Evolutionary conservation across 2,888 invertebrate genomes (phyloP).

Genomic region (Epirrita christyi): DNA sequence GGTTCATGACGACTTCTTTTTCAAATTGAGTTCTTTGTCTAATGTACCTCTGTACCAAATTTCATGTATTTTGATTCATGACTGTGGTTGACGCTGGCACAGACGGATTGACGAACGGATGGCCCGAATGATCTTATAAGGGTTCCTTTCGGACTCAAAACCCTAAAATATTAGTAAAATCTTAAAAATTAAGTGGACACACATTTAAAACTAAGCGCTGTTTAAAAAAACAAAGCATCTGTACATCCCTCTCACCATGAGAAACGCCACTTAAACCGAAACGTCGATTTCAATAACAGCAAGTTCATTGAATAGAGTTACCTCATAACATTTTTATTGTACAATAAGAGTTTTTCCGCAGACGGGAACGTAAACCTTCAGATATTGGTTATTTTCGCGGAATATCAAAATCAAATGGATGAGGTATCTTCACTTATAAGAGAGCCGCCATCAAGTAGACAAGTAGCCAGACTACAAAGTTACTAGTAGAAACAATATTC

Average conservation of each 20-base stretch:
- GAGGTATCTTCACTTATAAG: constrained; percentile 22
- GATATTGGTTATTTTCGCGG: constrained; percentile 64
- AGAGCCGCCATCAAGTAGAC: too few relatives aligned
- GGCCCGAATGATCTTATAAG: too few relatives aligned
- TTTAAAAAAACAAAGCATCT: constrained; percentile 52
- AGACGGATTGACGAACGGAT: too few relatives aligned
- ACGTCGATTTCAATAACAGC: constrained; percentile 77
- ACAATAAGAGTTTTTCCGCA: constrained; percentile 72
- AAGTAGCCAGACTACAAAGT: neutral
- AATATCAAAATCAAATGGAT: constrained; percentile 1
- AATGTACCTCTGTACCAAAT: too few relatives aligned
- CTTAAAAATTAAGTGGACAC: too few relatives aligned
- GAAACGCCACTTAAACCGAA: constrained; percentile 70
- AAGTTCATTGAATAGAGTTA: constrained; percentile 81
- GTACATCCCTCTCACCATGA: constrained; percentile 57
- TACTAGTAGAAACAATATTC: neutral
- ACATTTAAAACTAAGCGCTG: neutral
- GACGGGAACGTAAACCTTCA: constrained; percentile 63
- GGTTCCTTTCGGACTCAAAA: too few relatives aligned
- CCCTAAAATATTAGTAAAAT: too few relatives aligned
- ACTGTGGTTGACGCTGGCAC: too few relatives aligned
- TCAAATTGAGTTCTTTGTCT: too few relatives aligned
- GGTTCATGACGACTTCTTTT: too few relatives aligned
- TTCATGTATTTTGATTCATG: too few relatives aligned
- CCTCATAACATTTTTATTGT: constrained; percentile 83